Percentiles rank a stretch among this genome's conserved stretches.
These are phyloP conservation scores for Tretioscincus oriximinensis DNA, from an alignment of 2,113 vertebrate species.

Conservation along the genomic window DNA sequence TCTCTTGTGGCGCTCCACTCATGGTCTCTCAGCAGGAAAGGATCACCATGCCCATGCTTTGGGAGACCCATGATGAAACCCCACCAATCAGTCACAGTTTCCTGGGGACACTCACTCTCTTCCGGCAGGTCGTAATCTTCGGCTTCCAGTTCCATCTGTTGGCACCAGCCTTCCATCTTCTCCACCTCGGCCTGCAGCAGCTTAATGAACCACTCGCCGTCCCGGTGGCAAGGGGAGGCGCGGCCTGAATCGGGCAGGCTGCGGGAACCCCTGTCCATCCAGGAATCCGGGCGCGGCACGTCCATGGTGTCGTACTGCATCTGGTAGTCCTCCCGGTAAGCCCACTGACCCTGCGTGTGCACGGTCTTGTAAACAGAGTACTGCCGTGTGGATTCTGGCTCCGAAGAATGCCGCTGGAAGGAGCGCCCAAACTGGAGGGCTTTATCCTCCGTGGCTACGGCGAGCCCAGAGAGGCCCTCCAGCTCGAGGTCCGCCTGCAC, in stretches of 20 bases:
- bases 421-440: conserved; percentile 94
- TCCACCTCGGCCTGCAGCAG: conserved; percentile 94
- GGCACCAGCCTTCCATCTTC: conserved; percentile 97
- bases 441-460: conserved; percentile 93
- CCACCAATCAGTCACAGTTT: too few species aligned
- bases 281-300: conserved; percentile 79
- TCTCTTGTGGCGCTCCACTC: too few species aligned
- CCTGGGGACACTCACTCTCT: conserved; percentile 81
- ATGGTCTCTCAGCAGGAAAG: too few species aligned
- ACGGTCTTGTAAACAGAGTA: conserved; percentile 94
- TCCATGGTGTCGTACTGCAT: conserved; percentile 85
- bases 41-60: too few species aligned
- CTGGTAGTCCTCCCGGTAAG: conserved; percentile 93
- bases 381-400: conserved; percentile 86
- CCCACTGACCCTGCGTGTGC: conserved; percentile 97
- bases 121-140: conserved; percentile 94
- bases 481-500: conserved; percentile 97
- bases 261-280: conserved; percentile 88
- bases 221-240: conserved; percentile 90
- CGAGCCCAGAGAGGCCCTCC: conserved; percentile 85
- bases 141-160: conserved; percentile 94
- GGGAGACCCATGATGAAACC: too few species aligned
- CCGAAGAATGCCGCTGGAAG: conserved; percentile 94
- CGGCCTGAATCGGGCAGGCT: conserved; percentile 94
- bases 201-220: conserved; percentile 95